Percentiles rank a stretch among this genome's conserved stretches.
phyloP scores from a whole-genome alignment of 2,888 invertebrate species.

The Microdon myrmicae region DNA sequence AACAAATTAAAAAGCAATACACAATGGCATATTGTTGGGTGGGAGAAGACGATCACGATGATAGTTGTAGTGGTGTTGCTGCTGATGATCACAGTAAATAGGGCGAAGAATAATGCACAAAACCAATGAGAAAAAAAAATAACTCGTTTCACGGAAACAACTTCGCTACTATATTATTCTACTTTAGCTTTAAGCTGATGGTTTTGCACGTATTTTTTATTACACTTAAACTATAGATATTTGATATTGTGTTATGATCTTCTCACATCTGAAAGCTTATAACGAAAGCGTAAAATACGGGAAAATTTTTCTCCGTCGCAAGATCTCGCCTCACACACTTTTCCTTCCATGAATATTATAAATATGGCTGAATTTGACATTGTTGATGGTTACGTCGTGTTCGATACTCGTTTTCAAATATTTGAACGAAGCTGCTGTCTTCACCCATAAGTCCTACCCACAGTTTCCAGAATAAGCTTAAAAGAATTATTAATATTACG shows the following conservation, averaged over 20 bases:
- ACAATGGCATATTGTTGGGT: constrained; percentile 19
- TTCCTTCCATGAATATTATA: constrained; percentile 48
- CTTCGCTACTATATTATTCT: constrained; percentile 8
- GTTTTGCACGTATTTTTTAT: constrained; percentile 45
- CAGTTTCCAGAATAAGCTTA: no score
- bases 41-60: no score
- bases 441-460: no score
- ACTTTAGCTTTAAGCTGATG: constrained; percentile 11
- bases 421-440: constrained; percentile 23
- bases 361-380: constrained; percentile 43
- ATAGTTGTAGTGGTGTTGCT: no score
- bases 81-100: constrained; percentile 27
- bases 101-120: constrained; percentile 43
- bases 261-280: constrained; percentile 49
- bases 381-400: constrained; percentile 9
- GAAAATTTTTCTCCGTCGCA: constrained; percentile 51
- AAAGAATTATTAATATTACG: no score
- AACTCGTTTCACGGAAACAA: constrained; percentile 30
- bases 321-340: constrained; percentile 44
- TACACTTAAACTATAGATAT: constrained; percentile 47
- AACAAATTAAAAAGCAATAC: constrained; percentile 15
- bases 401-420: constrained; percentile 38
- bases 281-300: constrained; percentile 48
- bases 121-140: constrained; percentile 15
- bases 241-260: constrained; percentile 33